Evolutionary conservation across 2,888 invertebrate genomes (phyloP).

Genomic region (Cataglyphis livida): DNA sequence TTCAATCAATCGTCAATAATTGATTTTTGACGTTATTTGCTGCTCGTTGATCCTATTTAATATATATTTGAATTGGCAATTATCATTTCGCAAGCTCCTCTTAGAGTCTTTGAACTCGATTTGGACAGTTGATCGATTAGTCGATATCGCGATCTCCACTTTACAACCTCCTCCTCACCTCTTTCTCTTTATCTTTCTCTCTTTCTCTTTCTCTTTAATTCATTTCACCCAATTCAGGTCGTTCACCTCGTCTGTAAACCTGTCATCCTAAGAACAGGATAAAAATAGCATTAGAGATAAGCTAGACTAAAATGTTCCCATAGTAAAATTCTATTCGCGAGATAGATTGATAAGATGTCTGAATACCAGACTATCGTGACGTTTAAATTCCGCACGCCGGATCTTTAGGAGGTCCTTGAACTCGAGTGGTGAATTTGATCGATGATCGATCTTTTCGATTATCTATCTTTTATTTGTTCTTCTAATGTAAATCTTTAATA

Average conservation of each 20-base stretch:
- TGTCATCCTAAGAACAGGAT: background rate
- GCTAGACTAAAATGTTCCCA: constrained; percentile 8
- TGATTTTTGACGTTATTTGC: constrained; percentile 26
- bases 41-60: constrained; percentile 24
- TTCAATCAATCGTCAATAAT: constrained; percentile 29
- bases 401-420: constrained; percentile 24
- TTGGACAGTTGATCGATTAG: constrained; percentile 46
- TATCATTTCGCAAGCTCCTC: constrained; percentile 32
- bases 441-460: constrained; percentile 16
- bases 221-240: constrained; percentile 38
- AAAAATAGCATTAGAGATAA: constrained; percentile 21
- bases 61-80: constrained; percentile 29
- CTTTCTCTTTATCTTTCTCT: background rate
- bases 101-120: constrained; percentile 56
- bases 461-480: background rate
- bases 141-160: constrained; percentile 13
- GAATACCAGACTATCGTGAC: background rate
- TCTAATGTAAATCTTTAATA: background rate
- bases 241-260: constrained; percentile 32
- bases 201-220: constrained; percentile 26
- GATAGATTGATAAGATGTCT: constrained; percentile 19
- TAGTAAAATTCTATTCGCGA: constrained; percentile 12
- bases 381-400: background rate
- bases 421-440: constrained; percentile 33
- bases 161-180: background rate